Percentiles rank a stretch among this genome's conserved stretches.
Conservation (phyloP, 2,888 invertebrate species). For the Macropis europaea region DNA sequence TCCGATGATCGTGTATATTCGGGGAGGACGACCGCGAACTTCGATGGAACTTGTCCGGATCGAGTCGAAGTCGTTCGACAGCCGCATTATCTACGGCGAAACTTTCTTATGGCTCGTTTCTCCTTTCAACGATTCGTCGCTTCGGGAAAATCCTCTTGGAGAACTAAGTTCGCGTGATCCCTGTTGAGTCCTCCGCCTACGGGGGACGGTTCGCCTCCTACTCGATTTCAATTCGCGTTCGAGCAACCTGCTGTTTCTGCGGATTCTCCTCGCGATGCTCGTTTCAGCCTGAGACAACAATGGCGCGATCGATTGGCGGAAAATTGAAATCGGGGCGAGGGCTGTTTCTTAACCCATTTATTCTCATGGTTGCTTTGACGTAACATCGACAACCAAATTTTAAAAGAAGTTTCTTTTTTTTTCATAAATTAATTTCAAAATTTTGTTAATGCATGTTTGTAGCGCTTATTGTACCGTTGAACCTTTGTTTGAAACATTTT, state of each 20-base stretch:
- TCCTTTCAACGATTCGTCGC: slow-evolving; percentile 40
- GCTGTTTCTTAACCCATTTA: too few species aligned
- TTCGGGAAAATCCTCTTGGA: slow-evolving; percentile 12
- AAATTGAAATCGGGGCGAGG: too few species aligned
- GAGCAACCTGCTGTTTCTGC: too few species aligned
- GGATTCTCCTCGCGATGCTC: too few species aligned
- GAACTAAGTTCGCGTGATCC: slow-evolving; percentile 32
- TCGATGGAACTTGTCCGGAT: slow-evolving; percentile 23
- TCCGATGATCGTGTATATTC: slow-evolving; percentile 39
- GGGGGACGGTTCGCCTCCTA: not conserved
- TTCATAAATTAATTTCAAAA: too few species aligned
- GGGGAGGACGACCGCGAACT: slow-evolving; percentile 12
- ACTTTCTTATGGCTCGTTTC: slow-evolving; percentile 51
- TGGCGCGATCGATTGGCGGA: too few species aligned
- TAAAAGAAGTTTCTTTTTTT: too few species aligned
- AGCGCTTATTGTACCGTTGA: too few species aligned
- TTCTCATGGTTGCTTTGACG: too few species aligned
- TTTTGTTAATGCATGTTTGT: not conserved
- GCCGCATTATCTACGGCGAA: slow-evolving; percentile 42
- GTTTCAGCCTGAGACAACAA: too few species aligned
- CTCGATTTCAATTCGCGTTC: slow-evolving; percentile 1
- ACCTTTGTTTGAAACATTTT: too few species aligned
- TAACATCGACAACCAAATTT: too few species aligned
- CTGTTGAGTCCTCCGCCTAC: not conserved
- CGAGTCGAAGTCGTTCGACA: slow-evolving; percentile 31